A percentile compares a stretch with the other conserved stretches of the same genome.
Evolutionary conservation across 1,140 invertebrate species (phyloP).

Genomic region (Drosophila eugracilis): DNA sequence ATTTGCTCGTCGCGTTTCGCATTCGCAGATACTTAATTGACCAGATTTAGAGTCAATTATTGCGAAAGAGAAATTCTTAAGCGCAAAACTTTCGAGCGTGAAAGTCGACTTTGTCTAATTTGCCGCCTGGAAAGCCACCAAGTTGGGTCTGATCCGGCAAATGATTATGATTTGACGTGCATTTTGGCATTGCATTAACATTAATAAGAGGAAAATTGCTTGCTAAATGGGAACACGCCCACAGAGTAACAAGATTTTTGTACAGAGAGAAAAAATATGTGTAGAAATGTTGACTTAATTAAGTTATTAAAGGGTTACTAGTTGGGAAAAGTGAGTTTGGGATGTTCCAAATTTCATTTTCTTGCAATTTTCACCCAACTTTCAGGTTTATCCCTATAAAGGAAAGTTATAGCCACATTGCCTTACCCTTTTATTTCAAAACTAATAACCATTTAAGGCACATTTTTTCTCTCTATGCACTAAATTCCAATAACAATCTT

Average conservation of each 20-base stretch:
- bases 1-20: constrained; percentile 38
- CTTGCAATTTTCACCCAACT: too few species aligned
- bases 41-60: constrained; percentile 78
- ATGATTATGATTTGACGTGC: constrained; percentile 46
- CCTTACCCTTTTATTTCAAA: not conserved
- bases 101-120: constrained; percentile 74
- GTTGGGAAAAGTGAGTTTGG: too few species aligned
- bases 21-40: constrained; percentile 73
- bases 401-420: too few species aligned
- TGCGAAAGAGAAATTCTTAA: constrained; percentile 80
- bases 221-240: constrained; percentile 63
- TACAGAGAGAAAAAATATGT: not conserved
- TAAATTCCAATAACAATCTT: constrained; percentile 35
- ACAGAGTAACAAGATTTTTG: constrained; percentile 16
- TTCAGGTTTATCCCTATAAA: too few species aligned
- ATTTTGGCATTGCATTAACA: constrained; percentile 59
- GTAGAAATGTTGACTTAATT: not conserved
- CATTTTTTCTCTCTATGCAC: not conserved
- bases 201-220: constrained; percentile 47
- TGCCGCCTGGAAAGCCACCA: constrained; percentile 47
- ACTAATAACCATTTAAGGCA: not conserved
- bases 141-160: constrained; percentile 13
- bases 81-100: constrained; percentile 68
- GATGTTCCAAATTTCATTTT: too few species aligned
- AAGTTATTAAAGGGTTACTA: not conserved